These are phyloP conservation scores for Sebastes vulpes DNA, from an alignment of 2,797 vertebrate genomes.

Conservation along the genomic window DNA sequence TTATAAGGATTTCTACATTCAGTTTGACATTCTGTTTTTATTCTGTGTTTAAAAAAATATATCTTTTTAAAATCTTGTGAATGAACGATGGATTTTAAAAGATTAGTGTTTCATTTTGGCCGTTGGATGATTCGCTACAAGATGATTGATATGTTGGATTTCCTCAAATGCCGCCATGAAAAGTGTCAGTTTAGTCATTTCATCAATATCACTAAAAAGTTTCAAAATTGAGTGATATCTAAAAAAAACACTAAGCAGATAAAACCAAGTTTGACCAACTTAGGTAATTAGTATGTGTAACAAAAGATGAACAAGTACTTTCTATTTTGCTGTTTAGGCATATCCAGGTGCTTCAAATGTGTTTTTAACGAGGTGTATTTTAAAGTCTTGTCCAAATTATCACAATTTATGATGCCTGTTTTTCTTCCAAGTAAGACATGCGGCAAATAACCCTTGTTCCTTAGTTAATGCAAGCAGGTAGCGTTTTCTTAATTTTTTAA, in stretches of 20 bases:
- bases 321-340: background rate
- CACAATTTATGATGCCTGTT: background rate
- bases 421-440: background rate
- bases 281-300: background rate
- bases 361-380: background rate
- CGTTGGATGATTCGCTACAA: background rate
- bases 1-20: background rate
- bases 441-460: background rate
- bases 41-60: background rate
- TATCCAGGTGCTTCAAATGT: background rate
- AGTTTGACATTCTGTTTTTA: background rate
- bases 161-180: background rate
- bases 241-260: background rate
- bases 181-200: background rate
- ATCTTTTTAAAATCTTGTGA: background rate
- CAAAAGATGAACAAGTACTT: background rate
- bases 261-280: background rate
- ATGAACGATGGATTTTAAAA: background rate
- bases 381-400: background rate
- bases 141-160: background rate
- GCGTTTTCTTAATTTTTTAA: background rate
- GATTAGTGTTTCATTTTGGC: background rate
- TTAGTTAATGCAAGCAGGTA: slow-evolving; percentile 6
- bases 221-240: background rate
- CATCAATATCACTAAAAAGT: background rate